Conservation (phyloP, 2,113 vertebrate species). For the Ailurus styani region DNA sequence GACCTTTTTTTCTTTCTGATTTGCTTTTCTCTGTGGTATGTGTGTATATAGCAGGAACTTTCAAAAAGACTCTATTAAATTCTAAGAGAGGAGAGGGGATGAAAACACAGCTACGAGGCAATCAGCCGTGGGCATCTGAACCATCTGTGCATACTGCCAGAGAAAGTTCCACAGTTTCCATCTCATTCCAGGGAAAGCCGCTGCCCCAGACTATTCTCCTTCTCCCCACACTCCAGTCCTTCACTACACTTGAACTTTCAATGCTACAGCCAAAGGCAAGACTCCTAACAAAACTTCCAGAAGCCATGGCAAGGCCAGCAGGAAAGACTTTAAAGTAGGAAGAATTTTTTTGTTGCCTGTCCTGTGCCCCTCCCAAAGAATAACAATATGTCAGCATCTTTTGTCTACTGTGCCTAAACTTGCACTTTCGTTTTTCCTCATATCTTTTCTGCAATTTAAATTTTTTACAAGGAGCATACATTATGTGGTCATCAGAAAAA, state of each 20-base stretch:
- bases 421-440: slow-evolving; percentile 19
- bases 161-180: background rate
- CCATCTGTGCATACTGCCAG: background rate
- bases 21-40: background rate
- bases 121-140: background rate
- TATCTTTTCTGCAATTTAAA: slow-evolving; percentile 24
- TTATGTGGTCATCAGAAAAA: slow-evolving; percentile 43
- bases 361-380: background rate
- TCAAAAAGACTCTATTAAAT: background rate
- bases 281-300: background rate
- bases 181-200: background rate
- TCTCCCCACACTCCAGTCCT: background rate
- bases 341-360: background rate
- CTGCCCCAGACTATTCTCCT: background rate
- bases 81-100: background rate
- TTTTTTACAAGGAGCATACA: slow-evolving; percentile 18
- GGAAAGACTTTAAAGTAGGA: background rate
- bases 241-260: background rate
- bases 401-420: background rate
- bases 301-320: background rate
- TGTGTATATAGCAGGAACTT: background rate
- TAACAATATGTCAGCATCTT: background rate
- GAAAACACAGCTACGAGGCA: background rate
- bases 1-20: background rate
- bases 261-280: background rate